Conservation (phyloP, 2,888 invertebrate species). For the Platypus cylindrus region DNA sequence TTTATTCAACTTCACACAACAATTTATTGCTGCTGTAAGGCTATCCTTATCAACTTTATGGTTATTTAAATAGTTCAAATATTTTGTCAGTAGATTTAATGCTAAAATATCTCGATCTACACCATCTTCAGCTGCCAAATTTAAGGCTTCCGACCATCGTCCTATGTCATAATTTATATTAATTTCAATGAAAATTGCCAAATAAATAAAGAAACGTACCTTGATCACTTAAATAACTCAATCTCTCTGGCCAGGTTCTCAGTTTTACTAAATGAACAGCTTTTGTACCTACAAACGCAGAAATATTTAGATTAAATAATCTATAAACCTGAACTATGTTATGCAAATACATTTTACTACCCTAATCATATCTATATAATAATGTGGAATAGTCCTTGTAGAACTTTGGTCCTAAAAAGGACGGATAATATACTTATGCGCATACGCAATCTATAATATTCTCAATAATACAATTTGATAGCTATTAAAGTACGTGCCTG, state of each 20-base stretch:
- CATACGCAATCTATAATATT: no score
- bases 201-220: slow-evolving; percentile 23
- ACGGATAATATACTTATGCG: no score
- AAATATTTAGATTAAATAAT: no score
- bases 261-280: slow-evolving; percentile 46
- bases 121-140: slow-evolving; percentile 42
- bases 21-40: slow-evolving; percentile 36
- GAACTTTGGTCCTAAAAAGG: no score
- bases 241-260: slow-evolving; percentile 53
- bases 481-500: no score
- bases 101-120: slow-evolving; percentile 31
- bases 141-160: slow-evolving; percentile 44
- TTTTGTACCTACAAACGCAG: slow-evolving; percentile 50
- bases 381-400: no score
- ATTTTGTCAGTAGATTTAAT: slow-evolving; percentile 30
- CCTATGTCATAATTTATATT: no score
- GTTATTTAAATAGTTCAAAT: slow-evolving; percentile 35
- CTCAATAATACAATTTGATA: no score
- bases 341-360: no score
- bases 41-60: slow-evolving; percentile 34
- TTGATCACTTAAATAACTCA: slow-evolving; percentile 48
- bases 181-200: no score
- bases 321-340: no score
- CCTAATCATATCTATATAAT: neutral
- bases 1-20: slow-evolving; percentile 37